Evolutionary conservation across 1,140 invertebrate species (phyloP).

Genomic region (Heliconius hermathena): DNA sequence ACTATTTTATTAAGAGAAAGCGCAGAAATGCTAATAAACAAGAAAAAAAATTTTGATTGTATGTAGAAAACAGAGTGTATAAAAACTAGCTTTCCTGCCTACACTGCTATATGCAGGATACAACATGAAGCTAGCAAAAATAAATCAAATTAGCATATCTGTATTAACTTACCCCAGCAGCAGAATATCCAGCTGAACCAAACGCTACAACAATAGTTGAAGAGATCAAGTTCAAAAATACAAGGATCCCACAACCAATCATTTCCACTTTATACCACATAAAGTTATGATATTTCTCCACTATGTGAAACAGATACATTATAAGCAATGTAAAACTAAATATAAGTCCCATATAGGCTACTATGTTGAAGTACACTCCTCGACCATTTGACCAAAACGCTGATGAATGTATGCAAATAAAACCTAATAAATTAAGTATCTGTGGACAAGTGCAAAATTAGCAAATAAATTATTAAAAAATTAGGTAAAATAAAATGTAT

Average conservation of each 20-base stretch:
- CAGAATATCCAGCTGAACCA: conserved; percentile 82
- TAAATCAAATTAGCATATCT: background rate
- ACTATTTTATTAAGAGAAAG: no score
- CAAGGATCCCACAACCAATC: conserved; percentile 85
- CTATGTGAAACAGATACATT: conserved; percentile 91
- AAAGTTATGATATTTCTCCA: conserved; percentile 91
- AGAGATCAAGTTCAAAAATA: conserved; percentile 88
- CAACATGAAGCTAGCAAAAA: no score
- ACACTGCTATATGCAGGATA: no score
- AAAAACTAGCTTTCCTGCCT: no score
- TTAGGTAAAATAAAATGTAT: no score
- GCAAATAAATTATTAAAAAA: no score
- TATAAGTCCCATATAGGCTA: conserved; percentile 90
- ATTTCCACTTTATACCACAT: conserved; percentile 94
- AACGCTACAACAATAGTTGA: conserved; percentile 86
- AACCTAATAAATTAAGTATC: conserved; percentile 90
- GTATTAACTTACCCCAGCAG: conserved; percentile 85
- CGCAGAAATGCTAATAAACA: no score
- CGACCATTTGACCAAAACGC: conserved; percentile 81
- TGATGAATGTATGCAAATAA: conserved; percentile 90
- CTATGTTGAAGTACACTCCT: conserved; percentile 89
- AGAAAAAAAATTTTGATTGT: no score
- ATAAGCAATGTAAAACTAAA: conserved; percentile 88
- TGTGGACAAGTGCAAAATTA: conserved; percentile 59
- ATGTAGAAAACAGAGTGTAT: no score